phyloP scores from a whole-genome alignment of 2,113 vertebrate species.

The Thalassarche chlororhynchos region DNA sequence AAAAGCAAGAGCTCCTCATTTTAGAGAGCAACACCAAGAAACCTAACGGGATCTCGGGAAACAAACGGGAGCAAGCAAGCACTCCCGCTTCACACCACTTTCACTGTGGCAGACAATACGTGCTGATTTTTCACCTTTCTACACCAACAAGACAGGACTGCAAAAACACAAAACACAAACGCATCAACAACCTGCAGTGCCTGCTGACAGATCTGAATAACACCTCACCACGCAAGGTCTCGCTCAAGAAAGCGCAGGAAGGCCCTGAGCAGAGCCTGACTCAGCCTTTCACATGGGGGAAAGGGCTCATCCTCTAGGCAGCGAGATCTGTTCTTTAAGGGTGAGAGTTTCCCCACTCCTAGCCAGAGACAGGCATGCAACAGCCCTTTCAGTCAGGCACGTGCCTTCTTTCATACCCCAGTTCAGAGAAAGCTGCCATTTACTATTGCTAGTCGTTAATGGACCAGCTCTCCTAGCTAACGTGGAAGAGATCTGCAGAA shows the following conservation, averaged over 20 bases:
- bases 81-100: neutral
- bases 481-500: neutral
- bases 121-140: neutral
- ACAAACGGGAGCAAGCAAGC: neutral
- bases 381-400: neutral
- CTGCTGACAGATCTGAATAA: neutral
- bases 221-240: neutral
- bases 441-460: neutral
- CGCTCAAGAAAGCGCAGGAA: neutral
- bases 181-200: neutral
- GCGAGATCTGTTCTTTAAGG: neutral
- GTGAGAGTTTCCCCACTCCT: neutral
- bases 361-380: neutral
- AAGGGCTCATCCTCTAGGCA: neutral
- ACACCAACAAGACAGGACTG: neutral
- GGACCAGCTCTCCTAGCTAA: neutral
- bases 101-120: neutral
- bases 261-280: neutral
- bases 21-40: neutral
- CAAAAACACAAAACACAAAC: neutral
- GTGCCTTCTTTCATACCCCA: neutral
- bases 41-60: neutral
- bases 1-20: neutral
- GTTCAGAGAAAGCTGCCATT: neutral
- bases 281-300: neutral